Evolutionary conservation across 2,797 vertebrate genomes (phyloP), one percentile per base, ranked within the genome.

Genomic region (Eutrigla gurnardus): DNA sequence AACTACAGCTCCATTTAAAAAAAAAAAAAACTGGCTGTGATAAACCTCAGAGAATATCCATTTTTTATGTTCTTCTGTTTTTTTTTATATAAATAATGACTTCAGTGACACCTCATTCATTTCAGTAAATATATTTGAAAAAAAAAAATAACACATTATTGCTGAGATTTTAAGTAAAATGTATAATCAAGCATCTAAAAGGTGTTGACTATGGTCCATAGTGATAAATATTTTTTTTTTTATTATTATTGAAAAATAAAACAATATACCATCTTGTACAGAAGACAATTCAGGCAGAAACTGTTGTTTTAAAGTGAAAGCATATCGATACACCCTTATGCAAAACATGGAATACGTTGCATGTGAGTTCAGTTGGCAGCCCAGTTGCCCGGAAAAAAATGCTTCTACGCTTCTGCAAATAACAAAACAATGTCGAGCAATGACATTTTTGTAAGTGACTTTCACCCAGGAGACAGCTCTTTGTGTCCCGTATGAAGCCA

Each of bases 201-300:
- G 5, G 8, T 54, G 40, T 32, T 47, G 1, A 81, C 10, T 37
- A 40, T 54, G 64, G 37, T n/a, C 67, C 32, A 49, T 33, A 17
- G 11, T 82, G 37, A 70, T 81, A 82, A 85, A 86, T 86, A 81
- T 52, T 45, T 36, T 73, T 86, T 82, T 77, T 77, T 84, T 87
- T 70, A 9, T 70, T 77, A 59, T 25, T 81, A 78, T 17, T 78
- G 18, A 78, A 89, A 91, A 88, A 85, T 86, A 80, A 42, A 82
- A 72, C 62, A 71, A 75, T 67, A 68, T 75, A 69, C 42, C 75
- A 46, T 83, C 46, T 79, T 74, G 57, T 86, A 73, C 74, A 82
- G 65, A 65, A n/a, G 57, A 83, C 49, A 73, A 39, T 52, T 65
- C 59, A 78, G 68, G 53, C 75, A 69, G 70, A 84, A 75, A 73